A percentile compares a stretch with the other conserved stretches of the same genome.
phyloP scores from a whole-genome alignment of 2,888 invertebrate genomes.

The Caradrina kadenii region DNA sequence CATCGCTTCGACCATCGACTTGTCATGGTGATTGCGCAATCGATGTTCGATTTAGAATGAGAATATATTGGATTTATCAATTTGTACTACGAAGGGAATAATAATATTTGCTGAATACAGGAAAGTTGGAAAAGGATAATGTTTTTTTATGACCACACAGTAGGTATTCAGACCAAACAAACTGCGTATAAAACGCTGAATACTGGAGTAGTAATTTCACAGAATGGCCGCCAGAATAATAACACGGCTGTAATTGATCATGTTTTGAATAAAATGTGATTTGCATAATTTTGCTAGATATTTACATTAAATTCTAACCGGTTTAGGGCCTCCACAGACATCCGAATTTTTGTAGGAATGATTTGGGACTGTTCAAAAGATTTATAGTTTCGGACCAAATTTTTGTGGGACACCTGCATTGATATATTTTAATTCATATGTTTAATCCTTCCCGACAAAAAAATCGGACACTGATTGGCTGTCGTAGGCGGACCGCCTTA shows the following conservation, averaged over 20 bases:
- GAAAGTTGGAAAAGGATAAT: neutral
- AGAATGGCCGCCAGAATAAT: constrained; percentile 57
- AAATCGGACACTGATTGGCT: too few relatives aligned
- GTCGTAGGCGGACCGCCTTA: too few relatives aligned
- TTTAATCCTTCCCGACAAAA: too few relatives aligned
- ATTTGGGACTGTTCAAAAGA: too few relatives aligned
- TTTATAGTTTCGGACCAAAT: too few relatives aligned
- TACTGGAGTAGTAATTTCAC: constrained; percentile 53
- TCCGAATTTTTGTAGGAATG: too few relatives aligned
- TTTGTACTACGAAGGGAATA: neutral
- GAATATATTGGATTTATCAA: constrained; percentile 9
- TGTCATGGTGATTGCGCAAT: constrained; percentile 22
- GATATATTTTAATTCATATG: too few relatives aligned
- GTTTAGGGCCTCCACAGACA: neutral
- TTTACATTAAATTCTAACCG: constrained; percentile 18
- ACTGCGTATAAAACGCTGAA: constrained; percentile 46
- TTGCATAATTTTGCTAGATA: constrained; percentile 48
- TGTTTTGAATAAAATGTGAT: constrained; percentile 53
- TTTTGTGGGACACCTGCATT: too few relatives aligned
- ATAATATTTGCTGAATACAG: neutral
- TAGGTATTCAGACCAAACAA: constrained; percentile 24
- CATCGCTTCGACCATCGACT: constrained; percentile 9
- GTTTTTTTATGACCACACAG: constrained; percentile 3
- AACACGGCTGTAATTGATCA: constrained; percentile 58
- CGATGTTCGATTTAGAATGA: constrained; percentile 24